phyloP scores from a whole-genome alignment of 2,888 invertebrate genomes.

The Drosophila eohydei region DNA sequence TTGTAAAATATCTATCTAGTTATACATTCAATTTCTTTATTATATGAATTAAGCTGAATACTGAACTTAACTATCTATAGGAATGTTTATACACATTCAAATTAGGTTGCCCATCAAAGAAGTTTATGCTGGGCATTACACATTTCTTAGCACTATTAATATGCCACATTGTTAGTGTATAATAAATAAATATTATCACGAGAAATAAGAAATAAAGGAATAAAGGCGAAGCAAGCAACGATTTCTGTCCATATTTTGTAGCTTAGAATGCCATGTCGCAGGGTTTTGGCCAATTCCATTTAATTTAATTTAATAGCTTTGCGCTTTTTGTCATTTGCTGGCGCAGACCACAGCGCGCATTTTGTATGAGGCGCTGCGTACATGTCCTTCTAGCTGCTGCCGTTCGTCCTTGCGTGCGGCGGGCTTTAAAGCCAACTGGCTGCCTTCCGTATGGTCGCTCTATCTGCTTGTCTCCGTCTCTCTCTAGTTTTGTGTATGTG shows the following conservation, averaged over 20 bases:
- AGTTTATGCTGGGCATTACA: not conserved
- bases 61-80: not conserved
- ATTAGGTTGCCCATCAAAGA: too few species aligned
- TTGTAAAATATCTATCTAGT: too few species aligned
- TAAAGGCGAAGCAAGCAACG: constrained; percentile 6
- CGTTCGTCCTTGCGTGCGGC: constrained; percentile 35
- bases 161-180: not conserved
- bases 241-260: constrained; percentile 65
- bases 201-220: constrained; percentile 15
- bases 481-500: constrained; percentile 14
- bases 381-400: constrained; percentile 40
- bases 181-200: constrained; percentile 26
- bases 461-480: constrained; percentile 7
- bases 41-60: too few species aligned
- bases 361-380: constrained; percentile 54
- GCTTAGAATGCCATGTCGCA: constrained; percentile 49
- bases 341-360: constrained; percentile 55
- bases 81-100: not conserved
- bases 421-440: constrained; percentile 72
- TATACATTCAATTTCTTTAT: too few species aligned
- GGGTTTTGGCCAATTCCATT: constrained; percentile 78
- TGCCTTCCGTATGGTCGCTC: constrained; percentile 30
- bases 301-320: constrained; percentile 82
- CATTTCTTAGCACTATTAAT: not conserved
- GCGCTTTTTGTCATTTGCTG: constrained; percentile 77